A percentile compares a stretch with the other conserved stretches of the same genome.
phyloP scores from a whole-genome alignment of 2,797 vertebrate species.

The Kryptolebias ocellatus region DNA sequence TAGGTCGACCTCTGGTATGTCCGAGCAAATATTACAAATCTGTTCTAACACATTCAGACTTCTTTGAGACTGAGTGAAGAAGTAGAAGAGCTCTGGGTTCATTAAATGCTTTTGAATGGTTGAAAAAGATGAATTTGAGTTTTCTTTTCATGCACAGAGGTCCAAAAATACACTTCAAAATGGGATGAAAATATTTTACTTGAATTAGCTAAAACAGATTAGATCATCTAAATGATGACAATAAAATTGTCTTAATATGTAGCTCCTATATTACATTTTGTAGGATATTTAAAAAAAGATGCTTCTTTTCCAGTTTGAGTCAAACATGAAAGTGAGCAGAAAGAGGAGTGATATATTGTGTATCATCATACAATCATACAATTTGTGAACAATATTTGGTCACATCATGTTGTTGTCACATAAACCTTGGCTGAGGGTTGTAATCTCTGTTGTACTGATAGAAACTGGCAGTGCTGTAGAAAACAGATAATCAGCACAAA shows the following conservation, averaged over 20 bases:
- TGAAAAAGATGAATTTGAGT: not conserved
- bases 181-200: not conserved
- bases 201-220: not conserved
- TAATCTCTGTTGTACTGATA: not conserved
- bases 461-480: not conserved
- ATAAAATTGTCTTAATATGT: too few relatives aligned
- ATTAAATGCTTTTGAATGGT: not conserved
- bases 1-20: conserved; percentile 86
- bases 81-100: not conserved
- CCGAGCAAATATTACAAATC: not conserved
- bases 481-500: conserved; percentile 16
- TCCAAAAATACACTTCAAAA: not conserved
- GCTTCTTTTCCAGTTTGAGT: not conserved
- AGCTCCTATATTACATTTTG: too few relatives aligned
- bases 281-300: too few relatives aligned
- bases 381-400: not conserved
- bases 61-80: not conserved
- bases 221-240: too few relatives aligned
- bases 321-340: conserved; percentile 5
- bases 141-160: not conserved
- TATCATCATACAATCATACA: not conserved
- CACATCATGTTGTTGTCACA: not conserved
- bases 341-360: not conserved
- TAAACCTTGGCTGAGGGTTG: not conserved
- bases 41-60: not conserved